Evolutionary conservation across 2,113 vertebrate species (phyloP), one percentile per base, ranked within the genome.

Genomic region (Corvus moneduloides): DNA sequence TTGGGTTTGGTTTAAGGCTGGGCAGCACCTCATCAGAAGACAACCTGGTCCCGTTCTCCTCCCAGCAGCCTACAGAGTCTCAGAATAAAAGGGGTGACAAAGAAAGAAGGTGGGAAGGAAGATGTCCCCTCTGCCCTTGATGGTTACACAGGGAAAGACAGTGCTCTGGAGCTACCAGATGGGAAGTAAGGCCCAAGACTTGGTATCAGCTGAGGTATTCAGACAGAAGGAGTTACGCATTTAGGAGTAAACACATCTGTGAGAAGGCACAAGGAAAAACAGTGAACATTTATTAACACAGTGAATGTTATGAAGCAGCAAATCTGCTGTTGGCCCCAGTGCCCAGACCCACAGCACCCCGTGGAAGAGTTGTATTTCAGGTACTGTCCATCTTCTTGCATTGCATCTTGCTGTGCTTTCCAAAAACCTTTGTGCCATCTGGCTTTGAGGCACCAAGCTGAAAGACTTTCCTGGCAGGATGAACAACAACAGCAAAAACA

Each of bases 151-250:
- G 17, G 14, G 27, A 64, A 51, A 55, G 37, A 54, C 4, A 32
- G 4, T 5, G 1, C 5, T 84, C 41, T 74, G 56, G 16, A 58
- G 20, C 4, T 7, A 23, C 49, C 58, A 49, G 28, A 69, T 58
- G 41, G 52, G 48, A 94, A 79, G 37, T 3, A 85, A 28, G n/a
- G n/a, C 27, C 7, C 66, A 79, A 51, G 33, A 61, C 3, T 33
- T 15, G 1, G 4, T 46, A 43, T 72, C 32, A 54, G 44, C 10
- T 90, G 43, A 63, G 19, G 18, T 43, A 49, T 68, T 89, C 41
- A 61, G 39, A 56, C 43, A 71, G 30, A 22, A 64, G 21, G 35
- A 63, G 33, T 58, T 11, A 19, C 0, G 0, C 19, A 26, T 58
- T 73, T 77, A 69, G 18, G 27, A 86, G 35, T 46, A 86, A 90